phyloP scores from a whole-genome alignment of 2,113 vertebrate genomes.

The Sapajus apella region DNA sequence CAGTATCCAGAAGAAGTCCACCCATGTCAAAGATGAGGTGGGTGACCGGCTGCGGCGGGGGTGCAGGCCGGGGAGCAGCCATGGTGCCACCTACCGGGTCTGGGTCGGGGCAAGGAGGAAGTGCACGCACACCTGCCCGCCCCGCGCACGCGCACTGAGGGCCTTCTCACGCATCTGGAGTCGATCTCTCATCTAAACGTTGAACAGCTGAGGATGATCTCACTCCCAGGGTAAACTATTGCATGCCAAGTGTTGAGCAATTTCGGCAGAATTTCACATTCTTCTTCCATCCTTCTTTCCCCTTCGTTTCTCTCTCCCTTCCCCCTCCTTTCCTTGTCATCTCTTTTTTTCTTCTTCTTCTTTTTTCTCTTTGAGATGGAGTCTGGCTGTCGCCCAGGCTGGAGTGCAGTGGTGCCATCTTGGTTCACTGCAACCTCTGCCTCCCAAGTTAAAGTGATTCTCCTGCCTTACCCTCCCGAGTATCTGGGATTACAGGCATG shows the following conservation, averaged over 20 bases:
- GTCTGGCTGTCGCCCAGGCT: too few relatives aligned
- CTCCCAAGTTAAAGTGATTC: too few relatives aligned
- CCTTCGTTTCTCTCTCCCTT: not conserved
- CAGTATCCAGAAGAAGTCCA: conserved; percentile 93
- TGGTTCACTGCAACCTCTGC: too few relatives aligned
- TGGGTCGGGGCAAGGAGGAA: not conserved
- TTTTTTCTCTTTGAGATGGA: not conserved
- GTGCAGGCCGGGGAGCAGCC: conserved; percentile 1
- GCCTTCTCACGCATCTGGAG: not conserved
- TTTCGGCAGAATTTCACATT: not conserved
- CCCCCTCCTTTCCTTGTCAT: too few relatives aligned
- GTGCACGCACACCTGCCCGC: not conserved
- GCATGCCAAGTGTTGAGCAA: not conserved
- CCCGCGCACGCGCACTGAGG: not conserved
- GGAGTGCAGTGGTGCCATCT: too few relatives aligned
- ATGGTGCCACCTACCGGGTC: not conserved
- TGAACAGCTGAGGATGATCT: not conserved
- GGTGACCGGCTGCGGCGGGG: conserved; percentile 83
- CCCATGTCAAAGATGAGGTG: conserved; percentile 97
- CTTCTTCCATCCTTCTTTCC: not conserved
- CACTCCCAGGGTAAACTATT: not conserved
- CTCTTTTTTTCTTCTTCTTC: too few relatives aligned
- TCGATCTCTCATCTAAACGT: conserved; percentile 40
- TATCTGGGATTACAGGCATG: too few relatives aligned
- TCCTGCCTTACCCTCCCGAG: too few relatives aligned